Evolutionary conservation across 2,888 invertebrate species (phyloP).

Genomic region (Morpho deidamia): DNA sequence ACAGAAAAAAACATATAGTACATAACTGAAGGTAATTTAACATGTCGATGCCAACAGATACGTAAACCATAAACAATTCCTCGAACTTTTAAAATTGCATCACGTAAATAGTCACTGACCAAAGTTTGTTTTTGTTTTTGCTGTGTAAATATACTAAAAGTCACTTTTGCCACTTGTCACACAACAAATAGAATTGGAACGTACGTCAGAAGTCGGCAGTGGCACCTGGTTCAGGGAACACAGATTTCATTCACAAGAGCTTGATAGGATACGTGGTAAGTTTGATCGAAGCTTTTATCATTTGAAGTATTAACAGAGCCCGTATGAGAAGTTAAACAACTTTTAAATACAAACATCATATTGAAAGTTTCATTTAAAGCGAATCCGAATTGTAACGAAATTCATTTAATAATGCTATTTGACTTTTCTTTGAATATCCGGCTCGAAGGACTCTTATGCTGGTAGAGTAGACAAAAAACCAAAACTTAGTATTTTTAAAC

Average conservation of each 20-base stretch:
- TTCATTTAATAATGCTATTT: no score
- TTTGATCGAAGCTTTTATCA: conserved; percentile 14
- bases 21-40: no score
- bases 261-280: conserved; percentile 75
- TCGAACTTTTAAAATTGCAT: not conserved
- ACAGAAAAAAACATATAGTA: no score
- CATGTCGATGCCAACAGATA: no score
- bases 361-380: no score
- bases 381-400: no score
- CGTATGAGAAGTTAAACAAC: not conserved
- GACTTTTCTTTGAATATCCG: no score
- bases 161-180: conserved; percentile 65
- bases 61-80: no score
- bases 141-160: conserved; percentile 74
- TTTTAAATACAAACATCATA: not conserved
- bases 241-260: conserved; percentile 81
- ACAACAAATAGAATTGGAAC: conserved; percentile 74
- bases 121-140: conserved; percentile 64
- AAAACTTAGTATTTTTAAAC: no score
- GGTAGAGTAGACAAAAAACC: no score
- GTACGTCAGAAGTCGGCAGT: conserved; percentile 76
- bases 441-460: no score
- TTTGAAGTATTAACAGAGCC: not conserved
- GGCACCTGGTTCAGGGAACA: conserved; percentile 82
- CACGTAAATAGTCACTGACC: conserved; percentile 38